Base-by-base conservation (phyloP, 2,113 vertebrate genomes). In the Hassar affinis region DNA sequence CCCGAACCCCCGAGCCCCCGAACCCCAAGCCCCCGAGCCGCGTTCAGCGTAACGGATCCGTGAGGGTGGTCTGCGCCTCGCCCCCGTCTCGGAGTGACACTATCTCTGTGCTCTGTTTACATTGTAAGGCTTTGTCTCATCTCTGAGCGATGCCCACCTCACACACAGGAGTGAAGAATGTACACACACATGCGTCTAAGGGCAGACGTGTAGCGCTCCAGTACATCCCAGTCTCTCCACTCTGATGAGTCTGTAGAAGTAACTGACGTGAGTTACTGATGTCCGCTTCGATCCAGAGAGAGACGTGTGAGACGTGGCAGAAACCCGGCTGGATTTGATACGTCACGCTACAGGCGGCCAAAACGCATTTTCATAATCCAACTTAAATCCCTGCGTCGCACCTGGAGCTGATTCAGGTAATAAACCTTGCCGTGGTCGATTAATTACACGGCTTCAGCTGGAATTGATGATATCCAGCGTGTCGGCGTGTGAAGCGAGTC, bases 351-450 rank as follows among this genome's bases (percentile, higher is more conserved):
- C 11, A 52, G 35, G 52, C 52, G n/a, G n/a, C 56, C 25, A 20
- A 9, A n/a, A 77, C n/a, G 33, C 72, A 25, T 14, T 78, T 84
- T 47, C 33, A 27, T 88, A 85, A 86, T 56, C 17, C 30, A 7
- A 6, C 10, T 35, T 38, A 14, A 54, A 77, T 77, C 74, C 59
- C 85, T 84, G 85, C 89, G 80, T 88, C 81, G 69, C 18, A 69
- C 56, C 6, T 88, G 92, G 88, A 88, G 87, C 81, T 87, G 84
- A 90, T 92, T 89, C 91, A 54, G 80, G 86, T 78, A 83, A 90
- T 89, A 86, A 91, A 88, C 80, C 54, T 80, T 79, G 90, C 27
- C 22, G 75, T 62, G 79, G 80, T 38, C 11, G 51, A 51, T 76
- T 62, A 92, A 92, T 90, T 82, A 88, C 90, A 71, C 38, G 12